phyloP scores from a whole-genome alignment of 2,797 vertebrate species.

The Rhodeus uyekii region DNA sequence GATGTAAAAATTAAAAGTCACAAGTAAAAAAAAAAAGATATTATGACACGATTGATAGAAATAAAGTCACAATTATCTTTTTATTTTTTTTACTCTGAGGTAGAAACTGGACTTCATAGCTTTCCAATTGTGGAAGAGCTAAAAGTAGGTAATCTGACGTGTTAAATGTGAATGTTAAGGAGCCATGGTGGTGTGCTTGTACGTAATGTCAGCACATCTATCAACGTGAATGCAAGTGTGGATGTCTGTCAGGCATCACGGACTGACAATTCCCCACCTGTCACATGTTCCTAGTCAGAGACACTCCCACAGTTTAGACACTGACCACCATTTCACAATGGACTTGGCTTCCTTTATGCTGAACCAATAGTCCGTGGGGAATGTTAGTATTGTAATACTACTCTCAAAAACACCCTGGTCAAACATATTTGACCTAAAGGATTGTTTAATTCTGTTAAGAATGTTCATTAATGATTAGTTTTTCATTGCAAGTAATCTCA shows the following conservation, averaged over 20 bases:
- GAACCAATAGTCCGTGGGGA: constrained; percentile 48
- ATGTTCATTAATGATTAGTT: background rate
- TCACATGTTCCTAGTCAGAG: constrained; percentile 4
- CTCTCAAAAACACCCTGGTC: background rate
- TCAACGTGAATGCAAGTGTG: constrained; percentile 1
- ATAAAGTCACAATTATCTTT: background rate
- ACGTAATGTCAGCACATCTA: constrained; percentile 18
- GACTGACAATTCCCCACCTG: constrained; percentile 11
- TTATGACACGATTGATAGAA: background rate
- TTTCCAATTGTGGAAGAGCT: constrained; percentile 4
- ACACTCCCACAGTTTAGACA: constrained; percentile 44
- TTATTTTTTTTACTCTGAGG: background rate
- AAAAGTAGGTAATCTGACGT: constrained; percentile 12
- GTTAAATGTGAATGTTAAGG: constrained; percentile 19
- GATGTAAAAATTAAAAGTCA: too few relatives aligned
- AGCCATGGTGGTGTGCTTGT: background rate
- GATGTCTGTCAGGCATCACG: constrained; percentile 1
- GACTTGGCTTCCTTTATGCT: constrained; percentile 28
- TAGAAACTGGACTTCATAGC: background rate
- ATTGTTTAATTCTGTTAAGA: background rate
- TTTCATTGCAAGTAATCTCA: background rate
- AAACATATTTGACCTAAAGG: background rate
- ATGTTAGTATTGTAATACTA: constrained; percentile 2
- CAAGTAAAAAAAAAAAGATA: too few relatives aligned
- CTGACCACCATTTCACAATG: constrained; percentile 17